Base-by-base conservation (phyloP, 2,888 invertebrate genomes). In the Blastobasis adustella region DNA sequence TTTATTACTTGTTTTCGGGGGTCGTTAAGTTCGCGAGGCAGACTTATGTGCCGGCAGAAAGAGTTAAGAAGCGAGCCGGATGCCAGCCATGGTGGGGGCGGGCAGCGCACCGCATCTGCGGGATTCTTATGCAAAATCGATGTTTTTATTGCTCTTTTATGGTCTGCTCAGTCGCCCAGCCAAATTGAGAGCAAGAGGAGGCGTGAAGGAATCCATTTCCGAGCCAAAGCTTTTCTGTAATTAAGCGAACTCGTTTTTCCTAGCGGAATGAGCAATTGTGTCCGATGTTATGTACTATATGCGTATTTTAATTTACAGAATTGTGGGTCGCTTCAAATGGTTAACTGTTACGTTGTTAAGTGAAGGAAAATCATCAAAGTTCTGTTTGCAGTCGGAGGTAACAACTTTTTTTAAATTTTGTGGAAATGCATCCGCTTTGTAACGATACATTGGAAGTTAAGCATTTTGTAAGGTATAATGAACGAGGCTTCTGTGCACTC, bases 161-260 rank as follows among this genome's bases (percentile, higher is more conserved):
- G 67, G 68, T 65, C 58, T 63, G 58, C 61, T 63, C 65, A 68
- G 67, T 69, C 72, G 74, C 71, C 71, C 65, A 70, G 69, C 67
- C 65, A 73, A 78, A 74, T 77, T 72, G 65, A 70, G 72, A 73
- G 71, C 61, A 68, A 66, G 69, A 61, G 63, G 62, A 70, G 71
- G 72, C 71, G 73, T 69, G 69, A 67, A 67, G 67, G 67, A 70
- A 73, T 74, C 70, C 69, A 71, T 74, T 75, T 63, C 61, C 57
- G 65, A 69, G 71, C 73, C 75, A 75, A 76, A 79, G 66, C 70
- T 69, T 73, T 77, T 73, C 71, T 71, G 71, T 81, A 79, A 81
- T 81, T 79, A 79, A 75, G 71, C 62, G 52, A 51, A 56, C 56
- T 66, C 69, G 60, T 68, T 76, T 72, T 78, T 77, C 23, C 23